phyloP scores from a whole-genome alignment of 2,888 invertebrate genomes.

The Drosophila pseudotalamancana region DNA sequence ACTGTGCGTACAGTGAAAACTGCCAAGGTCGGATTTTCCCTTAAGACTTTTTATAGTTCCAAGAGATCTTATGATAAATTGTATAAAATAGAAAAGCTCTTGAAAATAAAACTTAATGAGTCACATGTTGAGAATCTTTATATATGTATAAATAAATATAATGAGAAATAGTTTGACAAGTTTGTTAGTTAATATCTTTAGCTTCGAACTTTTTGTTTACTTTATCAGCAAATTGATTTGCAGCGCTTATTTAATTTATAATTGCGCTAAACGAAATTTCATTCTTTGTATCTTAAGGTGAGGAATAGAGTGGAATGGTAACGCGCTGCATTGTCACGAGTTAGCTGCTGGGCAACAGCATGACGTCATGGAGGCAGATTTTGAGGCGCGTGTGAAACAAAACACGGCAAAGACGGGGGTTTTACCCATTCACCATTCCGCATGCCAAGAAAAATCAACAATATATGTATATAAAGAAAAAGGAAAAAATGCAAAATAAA shows the following conservation, averaged over 20 bases:
- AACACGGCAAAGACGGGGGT: slow-evolving; percentile 31
- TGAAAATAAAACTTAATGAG: too few relatives aligned
- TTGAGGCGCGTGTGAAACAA: slow-evolving; percentile 39
- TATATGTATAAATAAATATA: too few relatives aligned
- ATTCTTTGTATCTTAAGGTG: slow-evolving; percentile 37
- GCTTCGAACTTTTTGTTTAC: slow-evolving; percentile 31
- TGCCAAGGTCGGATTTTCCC: too few relatives aligned
- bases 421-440: slow-evolving; percentile 33
- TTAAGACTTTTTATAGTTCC: too few relatives aligned
- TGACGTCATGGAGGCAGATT: slow-evolving; percentile 57
- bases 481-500: not conserved
- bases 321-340: slow-evolving; percentile 53
- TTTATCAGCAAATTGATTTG: slow-evolving; percentile 40
- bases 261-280: slow-evolving; percentile 55
- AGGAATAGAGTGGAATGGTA: slow-evolving; percentile 4
- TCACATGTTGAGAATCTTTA: too few relatives aligned
- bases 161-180: too few relatives aligned
- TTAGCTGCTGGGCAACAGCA: slow-evolving; percentile 5
- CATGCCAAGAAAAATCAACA: slow-evolving; percentile 32
- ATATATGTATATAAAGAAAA: too few relatives aligned
- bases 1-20: not conserved
- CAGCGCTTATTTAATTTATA: slow-evolving; percentile 57
- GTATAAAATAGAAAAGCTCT: too few relatives aligned
- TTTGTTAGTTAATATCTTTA: too few relatives aligned
- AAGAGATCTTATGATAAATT: too few relatives aligned